These are phyloP conservation scores for Ifrita kowaldi DNA, from an alignment of 2,113 vertebrate species.

Conservation along the genomic window DNA sequence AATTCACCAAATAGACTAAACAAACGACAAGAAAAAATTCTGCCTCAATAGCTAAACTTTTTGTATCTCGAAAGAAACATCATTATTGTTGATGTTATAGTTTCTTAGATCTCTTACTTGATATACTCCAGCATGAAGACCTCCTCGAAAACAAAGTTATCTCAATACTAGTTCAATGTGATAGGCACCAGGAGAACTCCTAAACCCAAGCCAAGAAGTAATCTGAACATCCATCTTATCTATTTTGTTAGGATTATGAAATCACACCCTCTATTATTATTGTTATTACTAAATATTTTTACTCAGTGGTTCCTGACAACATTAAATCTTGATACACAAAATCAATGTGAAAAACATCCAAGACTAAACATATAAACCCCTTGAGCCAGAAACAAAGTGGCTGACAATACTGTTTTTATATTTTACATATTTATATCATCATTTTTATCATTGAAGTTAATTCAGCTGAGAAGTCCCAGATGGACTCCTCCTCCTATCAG, in stretches of 20 bases:
- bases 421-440: conserved; percentile 25
- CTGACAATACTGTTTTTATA: background rate
- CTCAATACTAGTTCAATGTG: background rate
- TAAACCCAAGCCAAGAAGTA: background rate
- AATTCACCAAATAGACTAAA: conserved; percentile 13
- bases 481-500: background rate
- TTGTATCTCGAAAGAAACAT: background rate
- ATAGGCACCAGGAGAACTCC: background rate
- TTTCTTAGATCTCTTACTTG: background rate
- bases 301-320: background rate
- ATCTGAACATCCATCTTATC: background rate
- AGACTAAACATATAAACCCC: conserved; percentile 21
- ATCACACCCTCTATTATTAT: background rate
- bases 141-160: background rate
- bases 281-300: conserved; percentile 1
- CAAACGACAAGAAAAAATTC: background rate
- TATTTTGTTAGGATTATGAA: conserved; percentile 4
- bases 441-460: conserved; percentile 27
- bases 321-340: background rate
- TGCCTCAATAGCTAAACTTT: background rate
- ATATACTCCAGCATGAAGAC: background rate
- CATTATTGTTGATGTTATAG: background rate
- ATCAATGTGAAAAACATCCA: background rate
- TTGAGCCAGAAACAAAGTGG: background rate
- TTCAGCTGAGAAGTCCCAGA: conserved; percentile 31